Conservation (phyloP, 2,113 vertebrate species). For the Alaudala cheleensis region DNA sequence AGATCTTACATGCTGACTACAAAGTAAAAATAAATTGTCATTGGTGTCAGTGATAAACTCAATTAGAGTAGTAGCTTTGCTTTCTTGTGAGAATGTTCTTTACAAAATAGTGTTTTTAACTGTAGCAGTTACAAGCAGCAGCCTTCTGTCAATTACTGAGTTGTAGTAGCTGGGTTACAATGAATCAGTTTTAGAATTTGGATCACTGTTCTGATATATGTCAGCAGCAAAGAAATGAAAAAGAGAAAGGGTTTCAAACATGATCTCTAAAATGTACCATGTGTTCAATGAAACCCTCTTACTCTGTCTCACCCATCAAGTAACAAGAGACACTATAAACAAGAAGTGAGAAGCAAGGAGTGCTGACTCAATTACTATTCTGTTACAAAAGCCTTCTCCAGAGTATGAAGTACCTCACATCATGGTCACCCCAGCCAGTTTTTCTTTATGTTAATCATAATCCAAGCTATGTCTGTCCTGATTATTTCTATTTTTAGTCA, state of each 20-base stretch:
- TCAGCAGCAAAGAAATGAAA: neutral
- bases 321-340: neutral
- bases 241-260: neutral
- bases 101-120: constrained; percentile 3
- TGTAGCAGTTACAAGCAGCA: neutral
- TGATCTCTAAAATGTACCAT: neutral
- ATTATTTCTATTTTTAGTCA: neutral
- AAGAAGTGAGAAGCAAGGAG: neutral
- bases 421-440: neutral
- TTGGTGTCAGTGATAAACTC: neutral
- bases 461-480: neutral
- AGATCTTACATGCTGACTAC: neutral
- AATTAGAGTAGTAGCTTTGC: neutral
- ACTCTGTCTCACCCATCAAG: neutral
- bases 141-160: neutral
- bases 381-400: neutral
- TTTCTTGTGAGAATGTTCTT: neutral
- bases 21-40: neutral
- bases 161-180: neutral
- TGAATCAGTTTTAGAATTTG: neutral
- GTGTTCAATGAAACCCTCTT: neutral
- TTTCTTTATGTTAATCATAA: neutral
- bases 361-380: neutral
- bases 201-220: neutral
- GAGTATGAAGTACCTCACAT: neutral